Percentiles rank a stretch among this genome's conserved stretches.
Evolutionary conservation across 1,140 invertebrate genomes (phyloP).

Genomic region (Agraylea sexmaculata): DNA sequence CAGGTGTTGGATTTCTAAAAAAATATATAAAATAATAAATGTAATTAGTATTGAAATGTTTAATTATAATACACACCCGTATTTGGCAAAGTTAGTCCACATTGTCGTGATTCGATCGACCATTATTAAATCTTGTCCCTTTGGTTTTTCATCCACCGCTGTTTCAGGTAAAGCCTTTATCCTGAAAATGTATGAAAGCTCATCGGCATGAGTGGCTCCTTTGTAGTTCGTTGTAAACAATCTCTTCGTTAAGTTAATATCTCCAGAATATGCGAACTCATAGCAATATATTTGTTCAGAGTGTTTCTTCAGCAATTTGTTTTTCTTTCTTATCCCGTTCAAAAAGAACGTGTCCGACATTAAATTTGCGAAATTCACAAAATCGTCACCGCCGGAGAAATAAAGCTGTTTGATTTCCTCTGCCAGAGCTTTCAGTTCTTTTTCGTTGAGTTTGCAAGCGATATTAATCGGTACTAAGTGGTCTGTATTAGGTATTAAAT

Average conservation of each 20-base stretch:
- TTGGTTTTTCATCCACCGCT: conserved; percentile 26
- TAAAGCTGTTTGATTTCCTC: conserved; percentile 37
- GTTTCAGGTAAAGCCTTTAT: no score
- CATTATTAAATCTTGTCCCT: conserved; percentile 26
- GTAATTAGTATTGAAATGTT: background rate
- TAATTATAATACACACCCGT: conserved; percentile 38
- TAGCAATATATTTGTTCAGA: conserved; percentile 39
- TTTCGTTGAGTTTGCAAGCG: conserved; percentile 21
- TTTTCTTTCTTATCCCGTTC: conserved; percentile 25
- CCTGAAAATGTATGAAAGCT: conserved; percentile 50
- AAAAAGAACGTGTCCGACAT: conserved; percentile 28
- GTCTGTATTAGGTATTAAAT: conserved; percentile 27
- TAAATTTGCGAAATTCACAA: conserved; percentile 29
- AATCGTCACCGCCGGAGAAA: conserved; percentile 30
- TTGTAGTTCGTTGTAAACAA: conserved; percentile 23
- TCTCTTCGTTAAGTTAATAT: conserved; percentile 31
- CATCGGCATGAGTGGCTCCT: conserved; percentile 50
- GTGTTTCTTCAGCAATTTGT: no score
- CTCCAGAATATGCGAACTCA: conserved; percentile 33
- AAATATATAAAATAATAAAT: background rate
- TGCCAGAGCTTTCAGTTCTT: conserved; percentile 27
- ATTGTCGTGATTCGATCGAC: conserved; percentile 41
- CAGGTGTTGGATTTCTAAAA: no score
- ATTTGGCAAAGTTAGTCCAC: conserved; percentile 60
- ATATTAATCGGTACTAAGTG: conserved; percentile 32